Conservation (phyloP, 1,140 invertebrate species). For the Lordiphosa collinella region DNA sequence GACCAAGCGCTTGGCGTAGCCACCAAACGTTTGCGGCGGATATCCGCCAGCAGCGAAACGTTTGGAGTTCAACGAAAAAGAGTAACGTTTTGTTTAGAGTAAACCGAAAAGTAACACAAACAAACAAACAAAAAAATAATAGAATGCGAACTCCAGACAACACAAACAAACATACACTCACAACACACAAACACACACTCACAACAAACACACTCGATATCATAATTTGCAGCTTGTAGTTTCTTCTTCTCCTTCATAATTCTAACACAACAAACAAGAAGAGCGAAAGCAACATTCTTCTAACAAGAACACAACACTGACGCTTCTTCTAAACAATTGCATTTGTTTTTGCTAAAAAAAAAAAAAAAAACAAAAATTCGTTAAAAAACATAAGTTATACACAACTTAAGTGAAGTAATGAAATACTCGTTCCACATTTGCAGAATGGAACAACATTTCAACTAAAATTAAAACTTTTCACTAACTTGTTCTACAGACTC, state of each 20-base stretch:
- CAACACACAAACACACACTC: conserved; percentile 36
- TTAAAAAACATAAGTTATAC: conserved; percentile 25
- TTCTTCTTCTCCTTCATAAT: conserved; percentile 66
- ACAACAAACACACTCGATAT: conserved; percentile 23
- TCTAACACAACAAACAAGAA: conserved; percentile 34
- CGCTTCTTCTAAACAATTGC: conserved; percentile 73
- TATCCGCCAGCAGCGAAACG: conserved; percentile 52
- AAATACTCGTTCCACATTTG: conserved; percentile 61
- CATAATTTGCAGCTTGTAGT: conserved; percentile 61
- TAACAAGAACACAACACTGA: conserved; percentile 40
- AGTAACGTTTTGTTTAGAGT: conserved; percentile 73
- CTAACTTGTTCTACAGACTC: conserved; percentile 43
- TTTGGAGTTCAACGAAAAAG: conserved; percentile 72
- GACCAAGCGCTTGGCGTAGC: conserved; percentile 54
- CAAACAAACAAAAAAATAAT: conserved; percentile 44
- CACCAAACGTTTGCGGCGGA: conserved; percentile 69
- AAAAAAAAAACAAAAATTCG: conserved; percentile 46
- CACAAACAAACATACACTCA: conserved; percentile 28
- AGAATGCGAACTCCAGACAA: conserved; percentile 48
- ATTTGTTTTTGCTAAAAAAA: conserved; percentile 64
- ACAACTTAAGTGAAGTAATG: conserved; percentile 44
- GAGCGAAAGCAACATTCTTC: conserved; percentile 43
- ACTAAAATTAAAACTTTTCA: conserved; percentile 33
- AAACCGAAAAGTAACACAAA: conserved; percentile 53
- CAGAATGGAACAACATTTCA: conserved; percentile 59